phyloP scores from a whole-genome alignment of 30 jellyfish, hydroid and myxozoan genomes.

The Turritopsis rubra region DNA sequence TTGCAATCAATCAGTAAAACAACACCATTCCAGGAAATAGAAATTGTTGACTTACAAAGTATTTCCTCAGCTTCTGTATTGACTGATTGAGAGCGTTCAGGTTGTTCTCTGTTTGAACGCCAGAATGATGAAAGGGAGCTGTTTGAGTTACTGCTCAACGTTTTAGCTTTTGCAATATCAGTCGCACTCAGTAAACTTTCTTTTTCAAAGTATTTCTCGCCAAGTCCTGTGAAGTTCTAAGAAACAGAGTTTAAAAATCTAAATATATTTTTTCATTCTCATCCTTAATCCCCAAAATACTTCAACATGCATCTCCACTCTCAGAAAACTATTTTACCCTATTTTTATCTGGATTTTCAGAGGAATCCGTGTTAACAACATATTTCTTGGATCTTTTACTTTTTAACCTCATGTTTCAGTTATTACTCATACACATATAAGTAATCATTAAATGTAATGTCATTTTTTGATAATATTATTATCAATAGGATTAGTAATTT shows the following conservation, averaged over 20 bases:
- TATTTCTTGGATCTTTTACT: background rate
- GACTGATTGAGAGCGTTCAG: background rate
- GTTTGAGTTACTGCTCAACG: background rate
- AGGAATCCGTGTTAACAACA: background rate
- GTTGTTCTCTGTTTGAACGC: background rate
- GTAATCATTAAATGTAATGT: too few species aligned
- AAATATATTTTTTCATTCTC: too few species aligned
- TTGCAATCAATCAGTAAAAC: too few species aligned
- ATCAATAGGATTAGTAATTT: background rate
- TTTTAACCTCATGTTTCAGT: background rate
- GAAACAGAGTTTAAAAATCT: too few species aligned
- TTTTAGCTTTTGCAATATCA: constrained; percentile 26
- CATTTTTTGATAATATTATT: too few species aligned
- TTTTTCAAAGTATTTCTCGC: constrained; percentile 59
- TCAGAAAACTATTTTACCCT: background rate
- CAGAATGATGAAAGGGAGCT: constrained; percentile 27
- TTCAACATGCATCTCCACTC: background rate
- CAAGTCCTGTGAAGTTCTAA: constrained; percentile 73
- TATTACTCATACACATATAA: background rate
- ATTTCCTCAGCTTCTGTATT: constrained; percentile 18
- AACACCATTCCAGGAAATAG: background rate
- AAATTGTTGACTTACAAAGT: background rate
- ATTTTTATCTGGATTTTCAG: background rate
- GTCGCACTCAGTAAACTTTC: constrained; percentile 49
- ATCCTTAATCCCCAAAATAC: too few species aligned